A percentile compares a stretch with the other conserved stretches of the same genome.
Conservation (phyloP, 2,113 vertebrate species). For the Galemys pyrenaicus region DNA sequence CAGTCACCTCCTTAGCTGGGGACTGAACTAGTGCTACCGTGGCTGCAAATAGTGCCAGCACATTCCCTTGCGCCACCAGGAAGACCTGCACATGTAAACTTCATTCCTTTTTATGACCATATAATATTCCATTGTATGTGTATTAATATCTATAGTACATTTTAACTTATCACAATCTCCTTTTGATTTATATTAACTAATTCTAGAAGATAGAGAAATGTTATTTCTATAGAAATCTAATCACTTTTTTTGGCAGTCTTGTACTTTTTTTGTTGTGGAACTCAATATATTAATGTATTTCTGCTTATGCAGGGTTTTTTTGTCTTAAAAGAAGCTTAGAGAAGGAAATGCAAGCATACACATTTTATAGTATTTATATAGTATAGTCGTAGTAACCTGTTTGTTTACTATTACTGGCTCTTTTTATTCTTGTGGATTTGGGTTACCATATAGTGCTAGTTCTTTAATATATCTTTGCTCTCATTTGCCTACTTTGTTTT, state of each 20-base stretch:
- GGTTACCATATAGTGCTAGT: background rate
- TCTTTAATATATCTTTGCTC: conserved; percentile 35
- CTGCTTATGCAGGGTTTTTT: background rate
- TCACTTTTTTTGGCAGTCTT: background rate
- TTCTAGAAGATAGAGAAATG: background rate
- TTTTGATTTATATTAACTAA: conserved; percentile 34
- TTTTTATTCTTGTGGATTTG: background rate
- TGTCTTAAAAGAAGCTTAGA: background rate
- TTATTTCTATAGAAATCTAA: background rate
- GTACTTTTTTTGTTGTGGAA: background rate
- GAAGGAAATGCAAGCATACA: background rate
- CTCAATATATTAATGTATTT: background rate
- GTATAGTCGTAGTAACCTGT: background rate
- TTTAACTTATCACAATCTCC: background rate
- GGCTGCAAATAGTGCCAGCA: too few species aligned
- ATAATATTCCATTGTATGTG: background rate
- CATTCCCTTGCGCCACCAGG: too few species aligned
- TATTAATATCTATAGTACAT: background rate
- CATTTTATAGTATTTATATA: background rate
- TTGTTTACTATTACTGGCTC: background rate
- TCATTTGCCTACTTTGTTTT: background rate
- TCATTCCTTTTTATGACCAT: background rate
- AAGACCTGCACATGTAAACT: too few species aligned
- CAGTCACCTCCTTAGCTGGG: too few species aligned
- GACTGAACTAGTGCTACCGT: too few species aligned